Evolutionary conservation across 2,888 invertebrate genomes (phyloP).

Genomic region (Brachyopa scutellaris): DNA sequence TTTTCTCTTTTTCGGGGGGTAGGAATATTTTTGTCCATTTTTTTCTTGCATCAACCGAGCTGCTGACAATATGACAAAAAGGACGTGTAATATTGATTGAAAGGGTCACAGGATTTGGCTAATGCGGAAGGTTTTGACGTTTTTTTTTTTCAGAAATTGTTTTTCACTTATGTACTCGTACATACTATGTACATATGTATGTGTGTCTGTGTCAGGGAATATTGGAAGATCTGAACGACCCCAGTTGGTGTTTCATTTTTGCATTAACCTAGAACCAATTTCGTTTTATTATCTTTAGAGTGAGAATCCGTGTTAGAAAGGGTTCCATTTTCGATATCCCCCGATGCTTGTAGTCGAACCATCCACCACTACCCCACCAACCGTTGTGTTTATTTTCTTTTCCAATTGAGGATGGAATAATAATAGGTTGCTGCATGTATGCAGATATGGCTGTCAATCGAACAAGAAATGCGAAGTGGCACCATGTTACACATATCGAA

Average conservation of each 20-base stretch:
- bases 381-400: slow-evolving; percentile 64
- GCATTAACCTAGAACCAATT: slow-evolving; percentile 71
- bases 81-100: slow-evolving; percentile 67
- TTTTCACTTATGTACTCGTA: background rate
- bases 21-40: background rate
- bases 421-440: slow-evolving; percentile 61
- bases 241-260: slow-evolving; percentile 68
- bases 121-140: slow-evolving; percentile 21
- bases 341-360: slow-evolving; percentile 4
- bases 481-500: slow-evolving; percentile 32
- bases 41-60: slow-evolving; percentile 20
- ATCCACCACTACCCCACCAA: background rate
- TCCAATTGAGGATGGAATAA: slow-evolving; percentile 66
- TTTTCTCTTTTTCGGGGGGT: slow-evolving; percentile 34
- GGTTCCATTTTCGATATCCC: slow-evolving; percentile 25
- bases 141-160: slow-evolving; percentile 8
- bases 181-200: too few relatives aligned
- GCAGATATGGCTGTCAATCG: slow-evolving; percentile 59
- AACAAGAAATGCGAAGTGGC: slow-evolving; percentile 53
- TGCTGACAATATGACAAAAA: slow-evolving; percentile 64
- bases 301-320: slow-evolving; percentile 30
- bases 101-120: slow-evolving; percentile 31
- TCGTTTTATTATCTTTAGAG: slow-evolving; percentile 63
- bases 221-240: slow-evolving; percentile 24
- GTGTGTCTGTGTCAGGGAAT: background rate